A percentile compares a stretch with the other conserved stretches of the same genome.
These are phyloP conservation scores for Linurgus olivaceus DNA, from an alignment of 2,797 vertebrate genomes.

Conservation along the genomic window DNA sequence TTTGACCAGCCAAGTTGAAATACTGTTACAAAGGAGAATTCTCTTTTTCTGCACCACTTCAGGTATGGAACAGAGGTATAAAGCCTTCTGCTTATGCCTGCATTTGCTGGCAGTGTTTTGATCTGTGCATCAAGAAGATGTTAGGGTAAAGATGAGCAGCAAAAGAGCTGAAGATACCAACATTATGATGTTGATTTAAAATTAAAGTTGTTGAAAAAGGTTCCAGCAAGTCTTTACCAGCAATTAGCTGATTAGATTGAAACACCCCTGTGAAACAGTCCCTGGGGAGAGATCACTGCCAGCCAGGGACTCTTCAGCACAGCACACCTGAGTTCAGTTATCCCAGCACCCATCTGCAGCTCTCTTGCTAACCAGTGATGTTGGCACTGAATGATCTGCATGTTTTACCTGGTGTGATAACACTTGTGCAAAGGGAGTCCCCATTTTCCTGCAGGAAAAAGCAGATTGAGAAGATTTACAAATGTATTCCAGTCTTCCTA, in stretches of 20 bases:
- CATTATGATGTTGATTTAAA: not conserved
- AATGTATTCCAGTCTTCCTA: not conserved
- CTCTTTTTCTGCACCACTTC: not conserved
- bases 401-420: not conserved
- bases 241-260: not conserved
- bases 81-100: not conserved
- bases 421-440: not conserved
- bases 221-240: not conserved
- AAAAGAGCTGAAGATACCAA: not conserved
- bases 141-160: not conserved
- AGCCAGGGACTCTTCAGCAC: not conserved
- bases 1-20: not conserved
- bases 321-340: accelerated
- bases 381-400: not conserved
- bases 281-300: not conserved
- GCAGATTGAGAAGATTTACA: not conserved
- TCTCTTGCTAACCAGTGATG: not conserved
- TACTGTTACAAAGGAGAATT: not conserved
- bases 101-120: not conserved
- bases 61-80: not conserved
- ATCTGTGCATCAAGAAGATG: not conserved
- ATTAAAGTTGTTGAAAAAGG: not conserved
- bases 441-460: not conserved
- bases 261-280: not conserved
- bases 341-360: not conserved